A percentile compares a stretch with the other conserved stretches of the same genome.
These are phyloP conservation scores for Sycon ciliatum DNA, from an alignment of 37 sponge, comb jelly and placozoan species.

Conservation along the genomic window DNA sequence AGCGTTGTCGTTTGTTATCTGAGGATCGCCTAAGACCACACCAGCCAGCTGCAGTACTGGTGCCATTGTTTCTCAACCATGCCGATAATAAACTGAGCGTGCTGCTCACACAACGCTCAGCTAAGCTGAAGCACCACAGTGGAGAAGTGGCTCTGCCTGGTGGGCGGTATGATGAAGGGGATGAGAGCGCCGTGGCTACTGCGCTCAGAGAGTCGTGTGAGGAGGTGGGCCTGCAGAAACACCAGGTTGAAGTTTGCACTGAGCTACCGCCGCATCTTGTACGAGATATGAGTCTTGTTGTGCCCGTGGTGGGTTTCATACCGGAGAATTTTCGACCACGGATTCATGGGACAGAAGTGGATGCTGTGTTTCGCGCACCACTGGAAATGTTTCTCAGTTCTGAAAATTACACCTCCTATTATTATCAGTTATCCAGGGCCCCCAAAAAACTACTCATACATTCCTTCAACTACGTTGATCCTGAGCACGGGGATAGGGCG, in stretches of 20 bases:
- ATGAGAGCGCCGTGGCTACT: not conserved
- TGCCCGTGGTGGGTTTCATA: not conserved
- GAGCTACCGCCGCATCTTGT: not conserved
- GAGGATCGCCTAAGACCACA: no score
- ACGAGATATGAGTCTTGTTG: not conserved
- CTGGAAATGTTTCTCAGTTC: not conserved
- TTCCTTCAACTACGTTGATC: not conserved
- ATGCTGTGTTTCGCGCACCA: not conserved
- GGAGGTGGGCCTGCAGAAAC: slow-evolving; percentile 1
- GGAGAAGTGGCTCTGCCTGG: slow-evolving; percentile 17
- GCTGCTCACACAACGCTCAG: slow-evolving; percentile 8
- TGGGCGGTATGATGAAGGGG: not conserved
- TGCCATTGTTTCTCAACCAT: not conserved
- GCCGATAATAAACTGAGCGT: not conserved
- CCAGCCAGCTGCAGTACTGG: slow-evolving; percentile 2
- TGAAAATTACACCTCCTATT: not conserved
- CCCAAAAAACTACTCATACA: not conserved
- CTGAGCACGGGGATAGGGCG: no score
- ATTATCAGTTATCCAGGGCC: no score
- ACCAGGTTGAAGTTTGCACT: not conserved
- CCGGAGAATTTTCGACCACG: not conserved
- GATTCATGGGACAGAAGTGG: not conserved
- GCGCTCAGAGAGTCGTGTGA: slow-evolving; percentile 17
- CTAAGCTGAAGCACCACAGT: not conserved
- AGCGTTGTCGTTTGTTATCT: no score